These are phyloP conservation scores for Ovibos moschatus DNA, from an alignment of 2,113 vertebrate genomes.

Conservation along the genomic window DNA sequence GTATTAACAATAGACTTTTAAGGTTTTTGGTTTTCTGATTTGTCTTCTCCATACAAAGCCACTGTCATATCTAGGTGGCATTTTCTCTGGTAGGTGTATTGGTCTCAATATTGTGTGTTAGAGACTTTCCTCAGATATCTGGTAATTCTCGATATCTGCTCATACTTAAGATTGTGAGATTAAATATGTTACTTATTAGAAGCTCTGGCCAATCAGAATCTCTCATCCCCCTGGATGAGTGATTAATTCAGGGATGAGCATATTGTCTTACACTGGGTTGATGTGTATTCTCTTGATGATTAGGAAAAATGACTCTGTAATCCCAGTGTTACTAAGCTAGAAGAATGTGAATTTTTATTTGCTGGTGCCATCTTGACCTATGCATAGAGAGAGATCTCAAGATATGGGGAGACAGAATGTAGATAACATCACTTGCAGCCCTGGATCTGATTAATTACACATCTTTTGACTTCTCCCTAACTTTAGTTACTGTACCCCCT, in stretches of 20 bases:
- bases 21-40: not conserved
- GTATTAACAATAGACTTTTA: not conserved
- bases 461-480: not conserved
- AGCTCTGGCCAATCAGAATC: not conserved
- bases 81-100: not conserved
- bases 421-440: not conserved
- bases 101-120: not conserved
- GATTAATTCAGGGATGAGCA: not conserved
- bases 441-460: not conserved
- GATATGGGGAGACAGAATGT: not conserved
- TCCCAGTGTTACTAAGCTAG: not conserved
- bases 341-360: not conserved
- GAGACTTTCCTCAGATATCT: not conserved
- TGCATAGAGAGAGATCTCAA: not conserved
- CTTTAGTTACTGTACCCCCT: not conserved
- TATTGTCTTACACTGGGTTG: not conserved
- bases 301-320: not conserved
- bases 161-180: not conserved
- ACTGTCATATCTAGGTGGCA: not conserved
- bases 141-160: not conserved
- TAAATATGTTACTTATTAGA: conserved; percentile 13
- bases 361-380: not conserved
- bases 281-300: not conserved
- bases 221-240: not conserved
- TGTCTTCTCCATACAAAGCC: not conserved